A percentile compares a stretch with the other conserved stretches of the same genome.
Conservation (phyloP, 2,888 invertebrate genomes). For the Scaeva pyrastri region DNA sequence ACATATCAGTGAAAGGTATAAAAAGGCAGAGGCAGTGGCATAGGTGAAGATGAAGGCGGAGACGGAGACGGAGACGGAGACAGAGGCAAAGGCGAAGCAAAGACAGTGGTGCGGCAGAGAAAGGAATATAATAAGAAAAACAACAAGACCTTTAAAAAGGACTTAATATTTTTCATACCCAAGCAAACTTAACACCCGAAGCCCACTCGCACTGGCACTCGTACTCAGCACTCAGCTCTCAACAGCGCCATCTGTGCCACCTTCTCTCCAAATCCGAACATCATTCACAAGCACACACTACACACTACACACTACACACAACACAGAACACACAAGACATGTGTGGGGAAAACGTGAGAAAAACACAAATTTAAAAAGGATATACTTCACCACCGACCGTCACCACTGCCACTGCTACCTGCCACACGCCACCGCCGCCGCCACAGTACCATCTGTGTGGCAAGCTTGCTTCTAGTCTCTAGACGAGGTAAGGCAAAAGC, state of each 20-base stretch:
- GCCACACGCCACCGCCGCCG: slow-evolving; percentile 1
- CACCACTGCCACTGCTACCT: slow-evolving; percentile 34
- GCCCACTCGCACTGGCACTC: not conserved
- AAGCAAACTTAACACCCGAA: not conserved
- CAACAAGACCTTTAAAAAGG: slow-evolving; percentile 43
- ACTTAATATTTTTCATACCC: slow-evolving; percentile 53
- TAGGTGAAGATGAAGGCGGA: too few species aligned
- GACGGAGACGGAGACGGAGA: not conserved
- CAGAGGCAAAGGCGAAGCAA: not conserved
- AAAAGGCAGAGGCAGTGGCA: slow-evolving; percentile 12
- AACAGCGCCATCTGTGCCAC: too few species aligned
- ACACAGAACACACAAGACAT: slow-evolving; percentile 46
- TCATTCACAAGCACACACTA: not conserved
- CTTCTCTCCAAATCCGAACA: too few species aligned
- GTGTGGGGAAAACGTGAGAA: slow-evolving; percentile 63
- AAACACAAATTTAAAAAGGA: slow-evolving; percentile 67
- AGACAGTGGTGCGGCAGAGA: too few species aligned
- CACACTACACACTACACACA: not conserved
- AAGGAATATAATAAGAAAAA: slow-evolving; percentile 21
- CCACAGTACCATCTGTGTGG: slow-evolving; percentile 22
- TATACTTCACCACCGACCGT: slow-evolving; percentile 35
- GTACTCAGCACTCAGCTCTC: too few species aligned
- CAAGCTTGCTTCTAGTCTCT: too few species aligned
- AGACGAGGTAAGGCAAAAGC: not conserved
- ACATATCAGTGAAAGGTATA: slow-evolving; percentile 60